These are phyloP conservation scores for Drosophila aldrichi DNA, from an alignment of 2,888 invertebrate species.

Conservation along the genomic window DNA sequence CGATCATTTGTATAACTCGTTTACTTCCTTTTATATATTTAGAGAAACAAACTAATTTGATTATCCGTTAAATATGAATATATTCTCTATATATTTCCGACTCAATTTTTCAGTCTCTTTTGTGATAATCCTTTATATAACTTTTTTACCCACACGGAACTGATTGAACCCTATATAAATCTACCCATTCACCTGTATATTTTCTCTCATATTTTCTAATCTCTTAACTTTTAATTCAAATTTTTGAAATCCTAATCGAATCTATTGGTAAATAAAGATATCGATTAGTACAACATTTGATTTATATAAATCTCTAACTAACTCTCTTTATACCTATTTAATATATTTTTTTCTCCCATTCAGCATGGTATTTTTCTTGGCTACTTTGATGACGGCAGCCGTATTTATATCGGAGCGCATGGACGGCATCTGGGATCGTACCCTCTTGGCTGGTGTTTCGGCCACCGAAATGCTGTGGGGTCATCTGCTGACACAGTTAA, in stretches of 20 bases:
- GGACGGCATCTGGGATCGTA: constrained; percentile 95
- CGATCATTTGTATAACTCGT: neutral
- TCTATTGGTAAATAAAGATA: neutral
- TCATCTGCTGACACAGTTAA: constrained; percentile 91
- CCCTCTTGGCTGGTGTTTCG: constrained; percentile 93
- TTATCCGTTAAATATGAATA: neutral
- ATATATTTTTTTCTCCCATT: neutral
- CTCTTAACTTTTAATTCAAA: no score
- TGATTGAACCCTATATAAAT: neutral
- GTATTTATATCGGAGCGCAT: constrained; percentile 92
- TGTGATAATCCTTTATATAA: neutral
- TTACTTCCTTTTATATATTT: no score
- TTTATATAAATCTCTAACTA: neutral
- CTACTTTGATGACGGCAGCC: constrained; percentile 93
- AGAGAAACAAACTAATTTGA: no score
- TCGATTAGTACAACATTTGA: neutral
- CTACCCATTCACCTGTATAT: no score
- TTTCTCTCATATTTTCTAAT: neutral
- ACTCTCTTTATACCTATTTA: neutral
- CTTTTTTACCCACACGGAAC: neutral
- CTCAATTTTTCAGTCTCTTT: neutral
- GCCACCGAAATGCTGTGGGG: constrained; percentile 92
- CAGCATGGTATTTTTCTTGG: constrained; percentile 94
- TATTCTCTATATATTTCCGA: neutral
- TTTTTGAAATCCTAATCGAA: neutral